Evolutionary conservation across 2,113 vertebrate species (phyloP), one percentile per base, ranked within the genome.

Genomic region (Calidris pygmaea): DNA sequence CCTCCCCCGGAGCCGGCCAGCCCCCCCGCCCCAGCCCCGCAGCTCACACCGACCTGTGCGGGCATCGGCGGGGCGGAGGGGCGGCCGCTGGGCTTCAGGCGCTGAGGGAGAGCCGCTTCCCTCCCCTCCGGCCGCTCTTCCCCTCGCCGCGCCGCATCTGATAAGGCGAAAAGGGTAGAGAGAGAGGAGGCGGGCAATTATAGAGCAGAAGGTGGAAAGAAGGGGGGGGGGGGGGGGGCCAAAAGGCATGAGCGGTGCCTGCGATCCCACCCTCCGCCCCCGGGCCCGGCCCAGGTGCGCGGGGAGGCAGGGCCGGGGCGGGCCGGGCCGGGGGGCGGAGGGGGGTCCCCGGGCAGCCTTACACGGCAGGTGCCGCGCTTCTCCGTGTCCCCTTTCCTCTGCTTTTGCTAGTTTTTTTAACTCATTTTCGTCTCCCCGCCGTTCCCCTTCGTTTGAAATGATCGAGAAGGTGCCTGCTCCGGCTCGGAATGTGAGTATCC

Each of bases 131-230:
- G 34, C 72, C 39, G 55, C 85, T 58, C 83, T 45, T 60, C 53
- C 53, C 52, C 23, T 76, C 73, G 34, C 78, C 18, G 91, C 78
- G 65, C 85, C 63, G 89, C 86, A 83, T 91, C 90, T 30, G 95
- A 96, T 81, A 78, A 96, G 47, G 47, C 47, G 66, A 90, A 59
- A 87, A 66, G 70, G 21, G 66, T 2, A 78, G 72, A 27, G 95
- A 90, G 76, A 92, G 67, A 39, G 37, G 87, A 96, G 91, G 95
- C 95, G 91, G 96, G 93, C 96, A 95, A 52, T 95, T 96, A 96
- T 85, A 95, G 52, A 78, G 60, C 60, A 87, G 96, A 97, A 96
- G 95, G 90, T 95, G 96, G 94, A 91, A 95, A 59, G 72, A 50
- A 67, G 62, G 9, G 55, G 14, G 27, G 32, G 10, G 8, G 32